Conservation (phyloP, 2,113 vertebrate genomes). For the Callipepla squamata region DNA sequence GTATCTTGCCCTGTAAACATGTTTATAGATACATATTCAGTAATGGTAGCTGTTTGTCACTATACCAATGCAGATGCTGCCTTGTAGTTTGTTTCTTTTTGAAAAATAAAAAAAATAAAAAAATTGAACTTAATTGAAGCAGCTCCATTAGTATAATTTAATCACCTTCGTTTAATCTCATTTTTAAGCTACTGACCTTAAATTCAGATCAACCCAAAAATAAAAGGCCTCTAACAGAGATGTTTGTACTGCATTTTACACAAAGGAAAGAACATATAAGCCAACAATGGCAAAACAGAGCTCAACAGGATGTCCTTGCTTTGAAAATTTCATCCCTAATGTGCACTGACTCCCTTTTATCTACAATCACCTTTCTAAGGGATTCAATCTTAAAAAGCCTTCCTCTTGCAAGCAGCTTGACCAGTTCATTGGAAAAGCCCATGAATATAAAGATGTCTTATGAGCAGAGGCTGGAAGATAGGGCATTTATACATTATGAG, state of each 20-base stretch:
- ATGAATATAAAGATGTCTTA: slow-evolving; percentile 7
- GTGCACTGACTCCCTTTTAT: neutral
- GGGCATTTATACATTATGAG: rapidly evolving
- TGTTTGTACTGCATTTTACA: neutral
- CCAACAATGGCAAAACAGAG: neutral
- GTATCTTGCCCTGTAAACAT: neutral
- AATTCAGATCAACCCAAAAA: slow-evolving; percentile 38
- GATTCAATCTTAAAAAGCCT: neutral
- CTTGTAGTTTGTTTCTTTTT: neutral
- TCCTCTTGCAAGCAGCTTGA: neutral
- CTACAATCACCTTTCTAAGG: neutral
- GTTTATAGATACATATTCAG: neutral
- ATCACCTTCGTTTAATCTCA: slow-evolving; percentile 2
- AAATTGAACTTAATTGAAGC: neutral
- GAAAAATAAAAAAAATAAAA: neutral
- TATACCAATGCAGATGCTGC: neutral
- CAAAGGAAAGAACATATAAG: neutral
- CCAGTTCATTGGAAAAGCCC: slow-evolving; percentile 6
- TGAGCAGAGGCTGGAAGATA: neutral
- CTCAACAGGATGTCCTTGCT: neutral
- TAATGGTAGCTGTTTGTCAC: neutral
- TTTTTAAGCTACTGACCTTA: slow-evolving; percentile 24
- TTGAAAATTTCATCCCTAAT: slow-evolving; percentile 36
- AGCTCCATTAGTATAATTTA: neutral
- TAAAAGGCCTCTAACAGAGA: neutral